These are phyloP conservation scores for Bufo bufo DNA, from an alignment of 2,113 vertebrate species.

Conservation along the genomic window DNA sequence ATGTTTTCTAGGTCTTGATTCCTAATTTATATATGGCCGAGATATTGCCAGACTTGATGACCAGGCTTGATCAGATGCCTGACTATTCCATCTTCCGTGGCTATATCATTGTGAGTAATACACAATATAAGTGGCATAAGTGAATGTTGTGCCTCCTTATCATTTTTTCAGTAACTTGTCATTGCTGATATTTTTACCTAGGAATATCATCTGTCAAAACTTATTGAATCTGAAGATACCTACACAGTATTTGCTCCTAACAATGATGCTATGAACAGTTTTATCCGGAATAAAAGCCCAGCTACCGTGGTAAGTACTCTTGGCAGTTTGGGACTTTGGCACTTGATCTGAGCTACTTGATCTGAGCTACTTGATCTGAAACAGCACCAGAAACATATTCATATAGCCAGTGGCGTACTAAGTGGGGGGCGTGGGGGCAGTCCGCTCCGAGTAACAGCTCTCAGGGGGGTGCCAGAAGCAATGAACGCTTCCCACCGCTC, in stretches of 20 bases:
- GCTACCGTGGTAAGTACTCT: constrained; percentile 74
- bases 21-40: constrained; percentile 72
- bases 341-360: neutral
- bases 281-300: constrained; percentile 72
- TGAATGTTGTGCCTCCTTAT: neutral
- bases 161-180: neutral
- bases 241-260: constrained; percentile 89
- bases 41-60: constrained; percentile 76
- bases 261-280: constrained; percentile 78
- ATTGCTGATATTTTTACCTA: constrained; percentile 62
- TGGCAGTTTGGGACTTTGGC: neutral
- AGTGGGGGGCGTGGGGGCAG: too few relatives aligned
- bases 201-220: constrained; percentile 78
- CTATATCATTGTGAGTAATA: constrained; percentile 78
- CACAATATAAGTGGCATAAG: neutral
- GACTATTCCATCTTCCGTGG: constrained; percentile 85
- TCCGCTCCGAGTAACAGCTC: too few relatives aligned
- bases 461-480: too few relatives aligned
- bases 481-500: too few relatives aligned
- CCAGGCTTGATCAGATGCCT: constrained; percentile 76
- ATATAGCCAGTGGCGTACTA: too few relatives aligned
- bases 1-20: constrained; percentile 78
- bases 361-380: too few relatives aligned
- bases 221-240: constrained; percentile 73
- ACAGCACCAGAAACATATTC: too few relatives aligned